Evolutionary conservation across 2,113 vertebrate species (phyloP), one percentile per base, ranked within the genome.

Genomic region (Osmerus eperlanus): DNA sequence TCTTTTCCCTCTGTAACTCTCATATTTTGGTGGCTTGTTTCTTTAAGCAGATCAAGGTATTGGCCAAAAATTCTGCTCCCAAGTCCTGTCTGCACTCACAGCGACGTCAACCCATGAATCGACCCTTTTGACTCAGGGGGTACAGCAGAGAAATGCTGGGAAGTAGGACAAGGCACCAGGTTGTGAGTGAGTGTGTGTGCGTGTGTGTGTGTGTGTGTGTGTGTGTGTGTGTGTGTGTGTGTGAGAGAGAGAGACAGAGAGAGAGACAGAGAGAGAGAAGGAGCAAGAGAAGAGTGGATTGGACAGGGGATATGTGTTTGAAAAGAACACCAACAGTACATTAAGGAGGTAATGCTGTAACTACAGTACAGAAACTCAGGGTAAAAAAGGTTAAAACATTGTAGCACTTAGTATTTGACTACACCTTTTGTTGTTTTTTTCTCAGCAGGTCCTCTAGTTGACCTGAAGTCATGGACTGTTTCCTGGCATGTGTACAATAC

Each of bases 41-140:
- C 91, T 93, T 90, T 92, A 91, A 91, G 91, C 91, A 86, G 86
- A 90, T 87, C 88, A 82, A 92, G 87, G 90, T 91, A 89, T 91
- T 89, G 81, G 89, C 87, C 91, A 92, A 93, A 92, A 94, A 93
- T 94, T 92, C 92, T 94, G 93, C 92, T 91, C 94, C 89, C 86
- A 89, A 87, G 56, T 77, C 89, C 86, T 76, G 87, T 86, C 89
- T 89, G 85, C 86, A 76, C 89, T 83, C 79, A 78, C 85, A 84
- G 85, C 84, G 71, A 86, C 88, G 83, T 78, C 86, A 78, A 85
- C 86, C 88, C 84, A 90, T 89, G 88, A 90, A 88, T 92, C 75
- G 89, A 86, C 81, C 78, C 88, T 90, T 90, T 47, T 89, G 89
- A 91, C 85, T 90, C 88, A 86, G 81, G 32, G 32, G 32, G 32